phyloP scores from a whole-genome alignment of 2,113 vertebrate species.

The Xenus cinereus region DNA sequence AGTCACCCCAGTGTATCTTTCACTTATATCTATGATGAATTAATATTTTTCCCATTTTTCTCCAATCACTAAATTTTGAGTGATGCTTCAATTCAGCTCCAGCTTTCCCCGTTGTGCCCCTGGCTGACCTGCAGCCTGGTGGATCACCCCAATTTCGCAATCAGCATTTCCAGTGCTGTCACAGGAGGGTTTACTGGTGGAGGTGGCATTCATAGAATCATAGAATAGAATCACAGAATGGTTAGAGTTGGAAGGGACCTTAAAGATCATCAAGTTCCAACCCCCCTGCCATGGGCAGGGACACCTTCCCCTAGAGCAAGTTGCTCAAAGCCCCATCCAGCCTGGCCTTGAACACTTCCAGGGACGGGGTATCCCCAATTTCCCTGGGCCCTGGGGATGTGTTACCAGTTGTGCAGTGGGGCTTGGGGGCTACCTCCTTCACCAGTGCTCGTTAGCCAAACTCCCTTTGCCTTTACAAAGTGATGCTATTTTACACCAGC shows the following conservation, averaged over 20 bases:
- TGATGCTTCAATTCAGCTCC: background rate
- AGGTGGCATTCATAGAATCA: too few species aligned
- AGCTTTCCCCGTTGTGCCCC: too few species aligned
- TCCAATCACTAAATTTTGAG: background rate
- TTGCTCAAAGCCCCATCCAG: too few species aligned
- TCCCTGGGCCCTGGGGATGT: fast-evolving
- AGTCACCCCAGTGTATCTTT: background rate
- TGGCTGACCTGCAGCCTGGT: background rate
- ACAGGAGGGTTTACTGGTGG: background rate
- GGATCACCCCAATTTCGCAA: background rate
- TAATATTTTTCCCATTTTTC: background rate
- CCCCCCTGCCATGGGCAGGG: too few species aligned
- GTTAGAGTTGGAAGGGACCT: too few species aligned
- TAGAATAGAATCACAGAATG: too few species aligned
- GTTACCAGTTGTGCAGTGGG: too few species aligned
- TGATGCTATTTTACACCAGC: background rate
- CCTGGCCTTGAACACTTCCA: too few species aligned
- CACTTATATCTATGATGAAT: background rate
- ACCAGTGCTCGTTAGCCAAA: fast-evolving
- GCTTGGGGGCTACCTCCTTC: background rate
- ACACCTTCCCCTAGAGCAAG: too few species aligned
- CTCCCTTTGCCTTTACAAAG: fast-evolving
- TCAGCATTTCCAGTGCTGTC: background rate
- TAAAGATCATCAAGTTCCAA: too few species aligned
- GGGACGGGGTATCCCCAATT: too few species aligned